Conservation (phyloP, 1,140 invertebrate genomes). For the Leguminivora glycinivorella region DNA sequence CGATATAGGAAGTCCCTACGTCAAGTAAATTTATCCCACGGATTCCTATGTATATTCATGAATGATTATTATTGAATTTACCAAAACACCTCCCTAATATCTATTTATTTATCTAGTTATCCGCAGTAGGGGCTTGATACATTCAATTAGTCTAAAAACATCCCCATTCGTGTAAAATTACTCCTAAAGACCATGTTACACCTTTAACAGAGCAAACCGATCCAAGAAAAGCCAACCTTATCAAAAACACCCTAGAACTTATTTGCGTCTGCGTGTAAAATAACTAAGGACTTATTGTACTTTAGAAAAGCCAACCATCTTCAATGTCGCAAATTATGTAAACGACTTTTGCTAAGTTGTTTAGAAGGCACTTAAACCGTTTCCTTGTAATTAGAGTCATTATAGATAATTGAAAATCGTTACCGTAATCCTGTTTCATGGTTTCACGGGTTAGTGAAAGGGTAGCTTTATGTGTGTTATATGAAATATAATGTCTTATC, state of each 20-base stretch:
- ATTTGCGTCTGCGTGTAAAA: neutral
- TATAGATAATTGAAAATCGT: constrained; percentile 27
- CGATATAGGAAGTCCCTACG: no score
- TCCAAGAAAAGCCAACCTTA: neutral
- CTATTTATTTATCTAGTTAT: neutral
- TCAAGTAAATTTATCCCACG: no score
- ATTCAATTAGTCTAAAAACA: constrained; percentile 27
- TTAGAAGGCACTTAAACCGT: constrained; percentile 15
- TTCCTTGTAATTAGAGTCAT: neutral
- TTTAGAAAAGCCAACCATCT: constrained; percentile 5
- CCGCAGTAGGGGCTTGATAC: constrained; percentile 25
- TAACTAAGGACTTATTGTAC: neutral
- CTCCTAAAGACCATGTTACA: constrained; percentile 8
- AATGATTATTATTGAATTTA: neutral
- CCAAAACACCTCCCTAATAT: neutral
- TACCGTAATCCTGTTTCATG: neutral
- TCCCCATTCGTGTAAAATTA: constrained; percentile 19
- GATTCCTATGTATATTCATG: no score
- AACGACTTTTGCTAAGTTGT: constrained; percentile 30
- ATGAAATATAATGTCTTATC: neutral
- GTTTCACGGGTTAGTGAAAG: neutral
- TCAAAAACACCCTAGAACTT: neutral
- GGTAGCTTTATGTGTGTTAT: neutral
- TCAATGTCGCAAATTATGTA: constrained; percentile 30
- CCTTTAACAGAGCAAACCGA: neutral